Percentiles rank a stretch among this genome's conserved stretches.
Conservation (phyloP, 2,888 invertebrate genomes). For the Lepas anatifera region DNA sequence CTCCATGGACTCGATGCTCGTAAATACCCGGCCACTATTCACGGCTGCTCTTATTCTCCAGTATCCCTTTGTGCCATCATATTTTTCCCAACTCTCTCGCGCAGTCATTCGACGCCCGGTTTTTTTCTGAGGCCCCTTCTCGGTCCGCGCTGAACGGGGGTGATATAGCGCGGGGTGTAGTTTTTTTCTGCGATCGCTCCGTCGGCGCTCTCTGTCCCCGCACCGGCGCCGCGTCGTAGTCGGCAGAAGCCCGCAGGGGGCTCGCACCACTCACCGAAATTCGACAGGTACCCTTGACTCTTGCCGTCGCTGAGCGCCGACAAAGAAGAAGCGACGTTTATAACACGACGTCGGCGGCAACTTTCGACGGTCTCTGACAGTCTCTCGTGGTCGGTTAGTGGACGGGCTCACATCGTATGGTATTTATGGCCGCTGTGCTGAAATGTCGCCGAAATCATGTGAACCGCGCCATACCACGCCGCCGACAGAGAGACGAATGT, state of each 20-base stretch:
- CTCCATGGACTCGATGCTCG: background rate
- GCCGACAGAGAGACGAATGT: background rate
- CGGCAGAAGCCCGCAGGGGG: background rate
- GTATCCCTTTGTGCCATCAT: background rate
- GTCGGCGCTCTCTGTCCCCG: background rate
- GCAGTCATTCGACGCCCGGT: no score
- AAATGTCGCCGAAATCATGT: slow-evolving; percentile 10
- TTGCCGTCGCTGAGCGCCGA: background rate
- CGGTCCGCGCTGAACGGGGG: background rate
- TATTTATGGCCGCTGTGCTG: slow-evolving; percentile 1
- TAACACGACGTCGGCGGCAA: background rate
- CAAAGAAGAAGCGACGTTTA: background rate
- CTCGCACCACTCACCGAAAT: background rate
- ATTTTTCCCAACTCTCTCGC: background rate
- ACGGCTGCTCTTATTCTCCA: background rate
- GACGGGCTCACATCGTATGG: no score
- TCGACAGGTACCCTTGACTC: no score
- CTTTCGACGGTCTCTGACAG: no score
- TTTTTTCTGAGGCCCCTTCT: background rate
- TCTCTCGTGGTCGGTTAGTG: no score
- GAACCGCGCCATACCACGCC: background rate
- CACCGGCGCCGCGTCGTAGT: background rate
- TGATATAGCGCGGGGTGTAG: background rate
- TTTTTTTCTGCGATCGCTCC: background rate
- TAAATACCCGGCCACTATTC: background rate